Evolutionary conservation across 2,113 vertebrate genomes (phyloP).

Genomic region (Rhadina sibilatrix): DNA sequence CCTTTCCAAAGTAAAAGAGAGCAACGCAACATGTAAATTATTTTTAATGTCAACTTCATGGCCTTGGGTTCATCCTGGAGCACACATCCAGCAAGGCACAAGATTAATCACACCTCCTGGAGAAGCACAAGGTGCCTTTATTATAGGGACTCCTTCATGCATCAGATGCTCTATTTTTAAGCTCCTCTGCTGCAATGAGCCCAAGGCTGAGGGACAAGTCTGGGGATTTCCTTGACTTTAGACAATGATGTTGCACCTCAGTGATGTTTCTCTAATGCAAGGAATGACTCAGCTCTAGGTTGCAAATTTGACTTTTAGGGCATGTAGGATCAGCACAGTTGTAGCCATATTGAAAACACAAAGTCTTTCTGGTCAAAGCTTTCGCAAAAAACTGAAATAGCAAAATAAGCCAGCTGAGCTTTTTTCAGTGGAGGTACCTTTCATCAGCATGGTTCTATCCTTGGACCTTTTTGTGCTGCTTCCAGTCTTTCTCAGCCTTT

Average conservation of each 20-base stretch:
- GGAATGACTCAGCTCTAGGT: background rate
- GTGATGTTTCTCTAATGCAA: background rate
- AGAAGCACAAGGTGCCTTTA: background rate
- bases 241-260: background rate
- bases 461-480: background rate
- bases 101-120: background rate
- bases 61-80: background rate
- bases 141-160: background rate
- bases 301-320: background rate
- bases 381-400: background rate
- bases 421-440: background rate
- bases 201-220: background rate
- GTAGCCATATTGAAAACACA: background rate
- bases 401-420: background rate
- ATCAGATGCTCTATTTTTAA: background rate
- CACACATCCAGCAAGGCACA: background rate
- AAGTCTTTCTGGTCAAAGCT: background rate
- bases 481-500: background rate
- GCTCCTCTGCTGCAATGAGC: background rate
- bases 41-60: background rate
- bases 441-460: background rate
- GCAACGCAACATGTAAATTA: background rate
- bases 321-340: background rate
- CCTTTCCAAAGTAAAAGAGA: background rate
- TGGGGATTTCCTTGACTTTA: background rate